Conservation (phyloP, 53 echinoderm and acorn worm species). For the Stichopus horrens region DNA sequence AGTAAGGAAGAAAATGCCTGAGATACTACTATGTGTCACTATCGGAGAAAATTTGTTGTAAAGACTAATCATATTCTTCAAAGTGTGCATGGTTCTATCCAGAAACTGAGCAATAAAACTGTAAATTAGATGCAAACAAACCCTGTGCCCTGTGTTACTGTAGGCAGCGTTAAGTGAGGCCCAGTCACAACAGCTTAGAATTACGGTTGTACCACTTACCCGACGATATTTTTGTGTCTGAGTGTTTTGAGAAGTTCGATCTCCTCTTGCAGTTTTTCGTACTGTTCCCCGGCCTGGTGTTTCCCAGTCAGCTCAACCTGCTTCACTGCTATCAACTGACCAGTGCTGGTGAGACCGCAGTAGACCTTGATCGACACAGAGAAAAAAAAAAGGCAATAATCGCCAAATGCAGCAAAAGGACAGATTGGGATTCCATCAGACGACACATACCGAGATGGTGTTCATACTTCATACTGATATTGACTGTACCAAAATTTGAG, state of each 20-base stretch:
- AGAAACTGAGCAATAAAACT: no score
- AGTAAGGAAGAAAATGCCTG: no score
- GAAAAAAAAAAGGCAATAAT: background rate
- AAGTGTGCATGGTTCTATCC: no score
- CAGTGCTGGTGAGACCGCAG: slow-evolving; percentile 90
- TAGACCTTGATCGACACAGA: slow-evolving; percentile 60
- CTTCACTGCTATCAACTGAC: slow-evolving; percentile 83
- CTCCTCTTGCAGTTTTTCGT: slow-evolving; percentile 93
- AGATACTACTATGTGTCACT: no score
- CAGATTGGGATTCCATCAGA: no score
- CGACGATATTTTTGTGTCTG: slow-evolving; percentile 89
- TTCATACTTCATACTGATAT: no score
- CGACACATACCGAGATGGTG: no score
- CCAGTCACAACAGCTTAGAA: no score
- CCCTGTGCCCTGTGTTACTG: background rate
- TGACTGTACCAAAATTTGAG: no score
- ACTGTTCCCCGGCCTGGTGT: slow-evolving; percentile 79
- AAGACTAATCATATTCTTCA: no score
- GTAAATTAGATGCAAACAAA: background rate
- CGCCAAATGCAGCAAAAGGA: background rate
- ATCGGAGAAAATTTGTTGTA: no score
- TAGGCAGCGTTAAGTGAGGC: no score
- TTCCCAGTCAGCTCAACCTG: slow-evolving; percentile 89
- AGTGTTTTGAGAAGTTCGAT: slow-evolving; percentile 91
- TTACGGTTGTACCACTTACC: slow-evolving; percentile 59